Percentiles rank a stretch among this genome's conserved stretches.
Evolutionary conservation across 2,797 vertebrate genomes (phyloP).

Genomic region (Coregonus suidteri): DNA sequence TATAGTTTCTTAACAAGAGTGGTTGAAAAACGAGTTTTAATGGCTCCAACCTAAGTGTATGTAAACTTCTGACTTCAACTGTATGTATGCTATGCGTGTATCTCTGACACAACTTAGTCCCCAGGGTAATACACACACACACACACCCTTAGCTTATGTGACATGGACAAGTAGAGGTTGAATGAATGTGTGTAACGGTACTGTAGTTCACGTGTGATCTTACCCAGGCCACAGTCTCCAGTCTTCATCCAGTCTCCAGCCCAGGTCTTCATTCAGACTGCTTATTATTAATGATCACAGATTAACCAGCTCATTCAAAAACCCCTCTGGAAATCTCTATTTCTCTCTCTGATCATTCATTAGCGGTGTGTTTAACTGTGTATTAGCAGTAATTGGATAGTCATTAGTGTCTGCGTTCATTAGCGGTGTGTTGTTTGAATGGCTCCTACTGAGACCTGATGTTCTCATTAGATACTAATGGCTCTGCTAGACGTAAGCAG

Average conservation of each 20-base stretch:
- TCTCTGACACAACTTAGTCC: neutral
- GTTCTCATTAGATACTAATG: slow-evolving; percentile 45
- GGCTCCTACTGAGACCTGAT: slow-evolving; percentile 42
- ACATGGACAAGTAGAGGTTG: too few species aligned
- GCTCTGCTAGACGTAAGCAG: slow-evolving; percentile 46
- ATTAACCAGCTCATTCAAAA: slow-evolving; percentile 8
- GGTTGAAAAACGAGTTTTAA: too few species aligned
- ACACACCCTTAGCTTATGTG: slow-evolving; percentile 1
- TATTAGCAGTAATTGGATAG: slow-evolving; percentile 55
- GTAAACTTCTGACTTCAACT: too few species aligned
- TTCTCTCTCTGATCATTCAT: slow-evolving; percentile 39
- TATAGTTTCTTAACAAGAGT: too few species aligned
- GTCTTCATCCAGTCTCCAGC: too few species aligned
- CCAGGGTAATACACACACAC: neutral
- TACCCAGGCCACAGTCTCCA: too few species aligned
- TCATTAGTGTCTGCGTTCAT: slow-evolving; percentile 45
- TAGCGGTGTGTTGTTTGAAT: slow-evolving; percentile 35
- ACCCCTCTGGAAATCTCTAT: neutral
- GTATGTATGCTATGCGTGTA: too few species aligned
- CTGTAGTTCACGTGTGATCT: neutral
- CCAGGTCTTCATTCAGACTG: neutral
- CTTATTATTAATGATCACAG: neutral
- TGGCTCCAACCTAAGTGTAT: too few species aligned
- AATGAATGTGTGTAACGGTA: too few species aligned
- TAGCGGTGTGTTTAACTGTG: slow-evolving; percentile 26